Conservation (phyloP, 2,797 vertebrate species). For the Pantherophis vulpinus region DNA sequence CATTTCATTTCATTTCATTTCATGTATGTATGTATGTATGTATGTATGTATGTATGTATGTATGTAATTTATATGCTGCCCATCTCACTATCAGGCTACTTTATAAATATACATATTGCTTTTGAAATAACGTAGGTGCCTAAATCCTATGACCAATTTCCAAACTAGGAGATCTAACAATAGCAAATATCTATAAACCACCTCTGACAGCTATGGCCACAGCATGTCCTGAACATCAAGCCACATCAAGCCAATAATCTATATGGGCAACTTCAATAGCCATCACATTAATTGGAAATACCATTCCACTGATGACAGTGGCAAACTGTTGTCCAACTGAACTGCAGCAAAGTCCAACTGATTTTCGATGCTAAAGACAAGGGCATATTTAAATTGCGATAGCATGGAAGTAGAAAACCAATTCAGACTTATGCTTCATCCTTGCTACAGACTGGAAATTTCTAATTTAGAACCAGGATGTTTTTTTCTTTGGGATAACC, state of each 20-base stretch:
- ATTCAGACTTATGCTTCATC: background rate
- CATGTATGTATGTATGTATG: background rate
- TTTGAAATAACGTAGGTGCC: background rate
- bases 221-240: background rate
- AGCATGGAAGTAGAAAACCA: background rate
- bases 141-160: background rate
- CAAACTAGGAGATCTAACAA: background rate
- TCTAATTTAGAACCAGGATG: conserved; percentile 33
- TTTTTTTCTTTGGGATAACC: conserved; percentile 40
- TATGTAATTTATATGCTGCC: background rate
- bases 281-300: background rate
- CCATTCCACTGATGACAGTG: background rate
- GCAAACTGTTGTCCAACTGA: background rate
- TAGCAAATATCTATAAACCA: background rate
- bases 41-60: too few species aligned
- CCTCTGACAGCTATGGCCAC: background rate
- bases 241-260: background rate
- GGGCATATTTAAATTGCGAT: background rate
- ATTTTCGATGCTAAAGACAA: background rate
- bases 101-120: background rate
- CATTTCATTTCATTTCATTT: background rate
- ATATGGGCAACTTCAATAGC: background rate
- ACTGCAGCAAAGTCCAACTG: background rate
- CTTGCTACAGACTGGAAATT: conserved; percentile 38
- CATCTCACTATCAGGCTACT: too few species aligned